Conservation (phyloP, 2,113 vertebrate species). For the Promerops cafer region DNA sequence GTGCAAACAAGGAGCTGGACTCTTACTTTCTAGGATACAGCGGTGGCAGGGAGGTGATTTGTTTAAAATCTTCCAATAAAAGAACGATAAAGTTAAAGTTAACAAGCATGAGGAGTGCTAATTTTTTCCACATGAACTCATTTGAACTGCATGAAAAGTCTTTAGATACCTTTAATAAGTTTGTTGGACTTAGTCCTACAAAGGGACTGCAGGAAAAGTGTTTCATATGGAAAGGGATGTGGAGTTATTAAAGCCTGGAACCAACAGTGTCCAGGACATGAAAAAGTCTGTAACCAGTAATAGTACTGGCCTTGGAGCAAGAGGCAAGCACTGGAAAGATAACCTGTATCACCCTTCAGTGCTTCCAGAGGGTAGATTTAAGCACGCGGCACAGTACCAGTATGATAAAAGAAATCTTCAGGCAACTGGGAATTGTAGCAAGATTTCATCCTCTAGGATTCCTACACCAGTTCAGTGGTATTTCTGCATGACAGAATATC, state of each 20-base stretch:
- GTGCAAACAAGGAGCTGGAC: neutral
- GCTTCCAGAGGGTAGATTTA: neutral
- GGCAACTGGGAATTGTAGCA: neutral
- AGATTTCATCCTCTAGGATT: neutral
- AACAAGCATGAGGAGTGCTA: neutral
- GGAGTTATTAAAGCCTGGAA: neutral
- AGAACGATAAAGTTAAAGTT: neutral
- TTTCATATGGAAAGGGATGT: neutral
- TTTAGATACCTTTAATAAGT: neutral
- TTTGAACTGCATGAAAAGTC: neutral
- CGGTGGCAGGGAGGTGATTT: accelerated
- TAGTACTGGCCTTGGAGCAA: neutral
- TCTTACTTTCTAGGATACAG: neutral
- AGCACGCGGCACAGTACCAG: neutral
- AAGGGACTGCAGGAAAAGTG: neutral
- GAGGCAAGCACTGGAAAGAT: neutral
- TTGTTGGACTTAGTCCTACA: neutral
- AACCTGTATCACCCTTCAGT: neutral
- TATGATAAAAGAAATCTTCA: neutral
- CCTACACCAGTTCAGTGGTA: neutral
- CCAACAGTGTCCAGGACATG: neutral
- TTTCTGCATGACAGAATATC: neutral
- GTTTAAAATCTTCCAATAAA: neutral
- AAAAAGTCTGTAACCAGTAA: neutral
- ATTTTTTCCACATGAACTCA: neutral